phyloP scores from a whole-genome alignment of 1,140 invertebrate species.

The Sinonovacula constricta region DNA sequence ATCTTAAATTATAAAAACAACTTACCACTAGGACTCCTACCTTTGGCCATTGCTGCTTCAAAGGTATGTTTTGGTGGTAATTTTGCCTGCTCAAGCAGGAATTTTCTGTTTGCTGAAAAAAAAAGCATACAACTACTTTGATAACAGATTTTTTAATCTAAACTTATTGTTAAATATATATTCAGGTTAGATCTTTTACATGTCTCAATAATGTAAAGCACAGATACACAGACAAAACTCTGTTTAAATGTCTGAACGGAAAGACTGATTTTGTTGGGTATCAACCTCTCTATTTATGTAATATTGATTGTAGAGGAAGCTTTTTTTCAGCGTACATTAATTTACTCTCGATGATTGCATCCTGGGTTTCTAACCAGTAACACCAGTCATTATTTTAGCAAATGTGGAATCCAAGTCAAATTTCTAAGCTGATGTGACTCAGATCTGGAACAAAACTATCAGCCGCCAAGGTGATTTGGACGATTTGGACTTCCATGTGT shows the following conservation, averaged over 20 bases:
- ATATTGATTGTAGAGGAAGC: too few relatives aligned
- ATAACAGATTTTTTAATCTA: slow-evolving; percentile 12
- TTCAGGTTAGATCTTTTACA: slow-evolving; percentile 12
- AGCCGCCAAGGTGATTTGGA: neutral
- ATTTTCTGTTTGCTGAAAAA: neutral
- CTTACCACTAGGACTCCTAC: slow-evolving; percentile 5
- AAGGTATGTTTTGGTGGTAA: slow-evolving; percentile 4
- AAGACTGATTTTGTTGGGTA: slow-evolving; percentile 1
- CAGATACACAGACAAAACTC: slow-evolving; percentile 4
- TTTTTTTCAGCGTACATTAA: slow-evolving; percentile 8
- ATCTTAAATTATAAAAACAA: neutral
- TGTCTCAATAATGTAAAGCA: slow-evolving; percentile 1
- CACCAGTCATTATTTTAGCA: slow-evolving; percentile 2
- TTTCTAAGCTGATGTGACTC: slow-evolving; percentile 8
- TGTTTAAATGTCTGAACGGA: neutral
- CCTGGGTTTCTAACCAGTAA: slow-evolving; percentile 9
- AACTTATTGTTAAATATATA: slow-evolving; percentile 10
- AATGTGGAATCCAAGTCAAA: slow-evolving; percentile 6
- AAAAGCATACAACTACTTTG: slow-evolving; percentile 10
- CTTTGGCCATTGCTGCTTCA: slow-evolving; percentile 7
- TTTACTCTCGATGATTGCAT: slow-evolving; percentile 14
- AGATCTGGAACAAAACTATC: slow-evolving; percentile 1
- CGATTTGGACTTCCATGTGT: neutral
- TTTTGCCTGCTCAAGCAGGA: slow-evolving; percentile 10
- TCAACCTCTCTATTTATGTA: neutral